Evolutionary conservation across 1,140 invertebrate species (phyloP), one percentile per base, ranked within the genome.

Genomic region (Dendrolimus kikuchii): DNA sequence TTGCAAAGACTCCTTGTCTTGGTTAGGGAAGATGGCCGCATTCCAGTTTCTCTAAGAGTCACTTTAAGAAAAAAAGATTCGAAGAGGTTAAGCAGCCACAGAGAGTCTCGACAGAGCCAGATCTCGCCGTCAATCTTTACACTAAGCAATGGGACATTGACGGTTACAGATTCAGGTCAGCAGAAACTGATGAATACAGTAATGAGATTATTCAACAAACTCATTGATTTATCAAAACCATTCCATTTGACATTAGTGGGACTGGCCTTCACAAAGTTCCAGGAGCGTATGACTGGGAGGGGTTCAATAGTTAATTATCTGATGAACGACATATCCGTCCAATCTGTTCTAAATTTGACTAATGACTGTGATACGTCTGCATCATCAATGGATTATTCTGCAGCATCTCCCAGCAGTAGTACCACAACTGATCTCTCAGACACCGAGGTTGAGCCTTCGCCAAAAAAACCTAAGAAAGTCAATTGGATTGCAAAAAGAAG

Each of bases 211-310:
- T 94, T 95, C 68, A 90, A 92, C 69, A 91, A 93, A 71, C 88
- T 93, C 51, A 91, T 95, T 46, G 90, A 94, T 68, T 87, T 91
- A 52, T 89, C 88, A 7, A 92, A 92, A 82, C 91, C 92, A 49
- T 95, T 94, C 81, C 93, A 94, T 79, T 90, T 95, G 57, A 94
- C 93, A 5, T 80, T 95, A 41, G 80, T 95, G 41, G 93, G 93
- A 36, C 81, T 95, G 59, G 92, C 93, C 7, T 95, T 95, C 69
- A 93, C 92, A 4, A 94, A 95, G 74, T 95, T 95, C 61, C 90
- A 91, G 58, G 93, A 94, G 68, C 88, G 90, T 45, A 89, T 90
- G 63, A 89, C 88, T 9, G 90, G 90, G 2, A 88, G 86, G 62
- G 86, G 89, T 68, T 92, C 92, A 37, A 92, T 94, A 63, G 89